Conservation (phyloP, 2,797 vertebrate species). For the Syndactyla subalaris region DNA sequence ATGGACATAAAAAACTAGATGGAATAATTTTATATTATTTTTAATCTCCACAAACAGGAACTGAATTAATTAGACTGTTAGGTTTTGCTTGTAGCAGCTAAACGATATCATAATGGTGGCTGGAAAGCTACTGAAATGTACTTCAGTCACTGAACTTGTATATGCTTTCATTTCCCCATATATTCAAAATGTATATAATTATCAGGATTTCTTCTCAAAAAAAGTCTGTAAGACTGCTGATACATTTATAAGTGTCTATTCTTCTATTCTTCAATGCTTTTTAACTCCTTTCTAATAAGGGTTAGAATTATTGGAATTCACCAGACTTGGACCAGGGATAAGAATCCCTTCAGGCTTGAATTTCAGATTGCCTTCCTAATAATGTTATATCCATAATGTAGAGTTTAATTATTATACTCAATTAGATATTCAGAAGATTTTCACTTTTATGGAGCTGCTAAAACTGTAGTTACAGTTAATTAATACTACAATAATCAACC, state of each 20-base stretch:
- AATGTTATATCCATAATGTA: neutral
- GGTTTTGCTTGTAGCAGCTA: constrained; percentile 32
- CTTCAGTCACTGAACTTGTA: neutral
- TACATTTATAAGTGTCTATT: neutral
- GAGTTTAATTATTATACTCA: neutral
- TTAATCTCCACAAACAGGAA: constrained; percentile 5
- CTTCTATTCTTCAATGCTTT: neutral
- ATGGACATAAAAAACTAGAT: neutral
- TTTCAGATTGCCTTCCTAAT: constrained; percentile 1
- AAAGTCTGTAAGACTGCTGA: neutral
- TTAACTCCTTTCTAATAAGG: neutral
- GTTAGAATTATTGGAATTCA: neutral
- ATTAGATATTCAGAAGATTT: neutral
- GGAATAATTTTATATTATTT: neutral
- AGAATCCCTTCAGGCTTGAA: constrained; percentile 9
- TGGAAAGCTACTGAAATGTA: neutral
- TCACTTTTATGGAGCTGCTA: constrained; percentile 1
- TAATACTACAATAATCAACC: neutral
- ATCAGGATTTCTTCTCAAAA: neutral
- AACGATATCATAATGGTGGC: neutral
- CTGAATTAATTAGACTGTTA: constrained; percentile 9
- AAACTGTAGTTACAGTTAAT: constrained; percentile 5
- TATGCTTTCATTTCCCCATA: constrained; percentile 7
- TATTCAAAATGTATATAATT: neutral
- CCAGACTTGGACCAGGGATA: neutral